Base-by-base conservation (phyloP, 2,797 vertebrate species). In the Fistularia tabacaria region DNA sequence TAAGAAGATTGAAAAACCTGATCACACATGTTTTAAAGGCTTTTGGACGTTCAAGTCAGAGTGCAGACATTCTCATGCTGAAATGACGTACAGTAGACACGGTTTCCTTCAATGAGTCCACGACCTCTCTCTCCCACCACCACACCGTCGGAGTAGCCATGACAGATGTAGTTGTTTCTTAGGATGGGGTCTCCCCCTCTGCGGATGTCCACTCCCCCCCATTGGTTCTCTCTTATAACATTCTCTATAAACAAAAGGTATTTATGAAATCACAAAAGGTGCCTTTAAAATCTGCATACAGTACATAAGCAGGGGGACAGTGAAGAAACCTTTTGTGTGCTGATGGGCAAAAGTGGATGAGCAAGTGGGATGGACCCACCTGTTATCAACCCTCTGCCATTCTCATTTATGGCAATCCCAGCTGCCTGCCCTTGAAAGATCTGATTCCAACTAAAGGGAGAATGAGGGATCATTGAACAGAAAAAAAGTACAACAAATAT, bases 351-450 rank as follows among this genome's bases (percentile, higher is more conserved):
- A 54, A 15, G 9, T 56, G 36, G 37, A 46, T 14, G 6, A 6
- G 11, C 6, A 36, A 47, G 37, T 38, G n/a, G 7, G 14, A 55
- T 10, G 36, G 41, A 69, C 74, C 4, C 78, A 96, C 95, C 95
- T 86, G 89, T 91, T 72, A 98, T 96, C 60, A 94, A 87, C 57
- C 95, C 95, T 87, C 93, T 91, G 73, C 95, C 93, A 0, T 93
- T 96, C 84, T 97, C 94, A 6, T 96, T 98, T 60, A 97, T 91
- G 8, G 94, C 96, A 44, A 98, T 92, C 54, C 94, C 94, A 1
- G 96, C 96, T 38, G 95, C 94, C 47, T 93, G 93, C n/a, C 96
- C 94, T 72, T 94, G 93, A 80, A 94, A 96, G 80, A 98, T 96
- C 79, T 93, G 93, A 87, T 96, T 98, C 65, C 94, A 94, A 40